A percentile compares a stretch with the other conserved stretches of the same genome.
Conservation (phyloP, 2,888 invertebrate genomes). For the Scaeva pyrastri region DNA sequence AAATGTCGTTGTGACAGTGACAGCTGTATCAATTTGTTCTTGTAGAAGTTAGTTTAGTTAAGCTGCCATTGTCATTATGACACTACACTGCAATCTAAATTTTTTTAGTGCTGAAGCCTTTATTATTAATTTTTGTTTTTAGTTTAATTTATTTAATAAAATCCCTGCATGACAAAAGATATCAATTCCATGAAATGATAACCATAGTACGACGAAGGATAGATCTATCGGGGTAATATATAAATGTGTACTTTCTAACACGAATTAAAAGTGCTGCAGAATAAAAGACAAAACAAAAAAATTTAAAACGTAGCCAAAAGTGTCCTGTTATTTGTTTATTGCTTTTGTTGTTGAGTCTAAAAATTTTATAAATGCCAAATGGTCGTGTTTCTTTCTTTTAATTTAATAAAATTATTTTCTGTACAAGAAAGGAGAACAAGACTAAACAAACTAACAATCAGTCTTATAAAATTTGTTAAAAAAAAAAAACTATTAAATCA, state of each 20-base stretch:
- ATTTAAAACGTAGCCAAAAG: constrained; percentile 19
- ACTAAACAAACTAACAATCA: background rate
- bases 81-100: background rate
- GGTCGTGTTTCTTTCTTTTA: background rate
- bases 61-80: no score
- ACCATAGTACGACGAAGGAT: constrained; percentile 31
- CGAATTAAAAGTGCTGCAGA: constrained; percentile 20
- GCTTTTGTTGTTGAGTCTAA: background rate
- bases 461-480: background rate
- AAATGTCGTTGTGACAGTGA: no score
- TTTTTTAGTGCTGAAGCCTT: background rate
- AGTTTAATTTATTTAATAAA: background rate
- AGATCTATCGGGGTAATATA: constrained; percentile 30
- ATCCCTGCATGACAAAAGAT: background rate
- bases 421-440: background rate
- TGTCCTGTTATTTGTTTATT: background rate
- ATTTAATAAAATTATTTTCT: background rate
- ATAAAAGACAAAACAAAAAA: constrained; percentile 21
- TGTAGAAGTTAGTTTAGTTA: no score
- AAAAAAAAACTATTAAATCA: background rate
- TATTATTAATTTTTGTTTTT: background rate
- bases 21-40: no score
- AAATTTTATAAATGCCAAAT: no score
- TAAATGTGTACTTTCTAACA: constrained; percentile 2
- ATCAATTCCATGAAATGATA: constrained; percentile 30